These are phyloP conservation scores for Drosophila mettleri DNA, from an alignment of 2,888 invertebrate genomes.

Conservation along the genomic window DNA sequence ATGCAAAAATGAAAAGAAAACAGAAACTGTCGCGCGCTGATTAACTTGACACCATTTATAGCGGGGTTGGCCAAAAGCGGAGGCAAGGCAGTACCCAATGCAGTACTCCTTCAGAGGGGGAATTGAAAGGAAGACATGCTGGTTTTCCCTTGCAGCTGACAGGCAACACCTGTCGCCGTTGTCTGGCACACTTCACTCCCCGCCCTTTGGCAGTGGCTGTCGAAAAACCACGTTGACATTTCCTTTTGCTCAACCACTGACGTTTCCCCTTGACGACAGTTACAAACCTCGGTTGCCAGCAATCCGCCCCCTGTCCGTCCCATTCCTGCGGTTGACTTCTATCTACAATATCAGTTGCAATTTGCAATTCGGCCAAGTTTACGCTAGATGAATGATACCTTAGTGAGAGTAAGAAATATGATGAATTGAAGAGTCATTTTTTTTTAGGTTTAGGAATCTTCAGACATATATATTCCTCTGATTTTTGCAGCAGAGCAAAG, in stretches of 20 bases:
- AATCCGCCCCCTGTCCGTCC: background rate
- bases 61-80: background rate
- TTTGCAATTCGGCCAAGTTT: slow-evolving; percentile 16
- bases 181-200: slow-evolving; percentile 18
- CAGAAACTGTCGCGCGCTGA: slow-evolving; percentile 59
- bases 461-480: background rate
- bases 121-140: slow-evolving; percentile 22
- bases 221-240: slow-evolving; percentile 70
- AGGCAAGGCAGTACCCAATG: no score
- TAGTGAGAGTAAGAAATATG: background rate
- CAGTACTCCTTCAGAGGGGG: slow-evolving; percentile 13
- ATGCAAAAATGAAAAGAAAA: slow-evolving; percentile 29
- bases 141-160: slow-evolving; percentile 63
- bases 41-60: slow-evolving; percentile 71
- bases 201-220: slow-evolving; percentile 41
- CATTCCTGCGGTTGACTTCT: slow-evolving; percentile 20
- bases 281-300: slow-evolving; percentile 13
- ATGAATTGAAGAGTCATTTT: background rate
- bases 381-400: background rate
- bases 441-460: background rate
- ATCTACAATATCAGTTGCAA: slow-evolving; percentile 38
- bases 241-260: slow-evolving; percentile 60
- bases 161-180: slow-evolving; percentile 68
- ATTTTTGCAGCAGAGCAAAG: no score
- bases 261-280: slow-evolving; percentile 47